Evolutionary conservation across 1,140 invertebrate genomes (phyloP).

Genomic region (Pogonomyrmex barbatus): DNA sequence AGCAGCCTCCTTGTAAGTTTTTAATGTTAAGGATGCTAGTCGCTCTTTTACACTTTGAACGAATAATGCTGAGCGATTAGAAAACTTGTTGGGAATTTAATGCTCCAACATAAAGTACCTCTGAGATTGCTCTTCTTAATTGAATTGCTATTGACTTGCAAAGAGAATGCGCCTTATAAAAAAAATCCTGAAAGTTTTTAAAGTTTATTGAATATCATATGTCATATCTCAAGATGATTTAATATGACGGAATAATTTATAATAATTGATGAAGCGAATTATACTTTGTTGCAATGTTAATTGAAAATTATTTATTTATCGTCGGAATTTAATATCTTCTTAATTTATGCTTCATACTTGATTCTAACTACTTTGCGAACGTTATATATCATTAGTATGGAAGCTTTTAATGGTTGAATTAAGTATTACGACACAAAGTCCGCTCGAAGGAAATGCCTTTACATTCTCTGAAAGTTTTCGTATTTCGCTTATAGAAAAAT

Average conservation of each 20-base stretch:
- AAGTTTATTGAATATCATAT: slow-evolving; percentile 12
- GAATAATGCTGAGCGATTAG: slow-evolving; percentile 32
- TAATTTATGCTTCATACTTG: slow-evolving; percentile 44
- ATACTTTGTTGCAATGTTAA: neutral
- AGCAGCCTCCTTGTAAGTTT: neutral
- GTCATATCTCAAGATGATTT: slow-evolving; percentile 16
- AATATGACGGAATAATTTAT: slow-evolving; percentile 7
- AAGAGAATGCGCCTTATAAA: slow-evolving; percentile 8
- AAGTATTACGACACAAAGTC: slow-evolving; percentile 59
- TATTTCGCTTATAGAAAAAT: slow-evolving; percentile 13
- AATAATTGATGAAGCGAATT: slow-evolving; percentile 10
- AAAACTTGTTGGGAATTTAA: slow-evolving; percentile 48
- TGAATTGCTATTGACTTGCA: slow-evolving; percentile 20
- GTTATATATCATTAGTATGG: slow-evolving; percentile 45
- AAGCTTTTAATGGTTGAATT: slow-evolving; percentile 63
- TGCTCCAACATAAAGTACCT: slow-evolving; percentile 18
- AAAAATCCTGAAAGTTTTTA: slow-evolving; percentile 11
- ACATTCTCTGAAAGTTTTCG: slow-evolving; percentile 29
- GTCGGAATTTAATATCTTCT: slow-evolving; percentile 50
- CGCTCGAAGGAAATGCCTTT: slow-evolving; percentile 8
- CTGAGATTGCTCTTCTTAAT: neutral
- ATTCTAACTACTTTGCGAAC: slow-evolving; percentile 36
- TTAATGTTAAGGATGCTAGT: neutral
- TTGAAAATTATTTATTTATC: slow-evolving; percentile 52
- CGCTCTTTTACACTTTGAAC: slow-evolving; percentile 16